Percentiles rank a stretch among this genome's conserved stretches.
These are phyloP conservation scores for Caenorhabditis plicata DNA, from an alignment of 2,888 invertebrate species.

Conservation along the genomic window DNA sequence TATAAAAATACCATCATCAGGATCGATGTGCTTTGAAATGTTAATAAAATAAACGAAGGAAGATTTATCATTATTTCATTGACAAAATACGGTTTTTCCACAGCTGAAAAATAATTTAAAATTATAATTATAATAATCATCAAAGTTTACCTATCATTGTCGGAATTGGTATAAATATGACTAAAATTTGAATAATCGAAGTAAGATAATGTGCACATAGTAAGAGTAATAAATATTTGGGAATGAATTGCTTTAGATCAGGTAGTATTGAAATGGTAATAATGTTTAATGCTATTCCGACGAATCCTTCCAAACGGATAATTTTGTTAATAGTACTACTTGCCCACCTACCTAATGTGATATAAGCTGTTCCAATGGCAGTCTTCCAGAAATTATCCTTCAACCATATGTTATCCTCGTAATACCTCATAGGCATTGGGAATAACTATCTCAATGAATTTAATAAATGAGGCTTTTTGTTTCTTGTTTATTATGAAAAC, in stretches of 20 bases:
- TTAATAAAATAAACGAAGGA: constrained; percentile 8
- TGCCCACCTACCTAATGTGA: constrained; percentile 7
- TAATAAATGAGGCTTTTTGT: no score
- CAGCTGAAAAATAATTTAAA: constrained; percentile 5
- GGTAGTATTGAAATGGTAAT: constrained; percentile 14
- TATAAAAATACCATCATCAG: constrained; percentile 6
- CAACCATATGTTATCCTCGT: constrained; percentile 24
- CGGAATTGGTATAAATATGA: constrained; percentile 16
- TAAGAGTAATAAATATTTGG: constrained; percentile 4
- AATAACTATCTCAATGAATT: no score
- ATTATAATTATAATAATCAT: background rate
- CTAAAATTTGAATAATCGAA: constrained; percentile 7
- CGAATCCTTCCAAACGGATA: constrained; percentile 5
- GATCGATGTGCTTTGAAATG: constrained; percentile 2
- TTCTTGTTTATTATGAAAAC: no score
- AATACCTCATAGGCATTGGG: no score
- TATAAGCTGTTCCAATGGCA: constrained; percentile 20
- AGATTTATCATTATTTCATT: constrained; percentile 18
- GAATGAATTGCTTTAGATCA: constrained; percentile 11
- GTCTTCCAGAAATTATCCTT: constrained; percentile 18
- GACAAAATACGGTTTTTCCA: constrained; percentile 13
- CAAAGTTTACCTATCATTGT: constrained; percentile 14
- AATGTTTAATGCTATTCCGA: constrained; percentile 12
- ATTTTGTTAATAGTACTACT: background rate
- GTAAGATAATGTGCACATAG: constrained; percentile 10